Evolutionary conservation across 64 coral and sea anemone genomes (phyloP).

Genomic region (Hydrozoanthus tunicans): DNA sequence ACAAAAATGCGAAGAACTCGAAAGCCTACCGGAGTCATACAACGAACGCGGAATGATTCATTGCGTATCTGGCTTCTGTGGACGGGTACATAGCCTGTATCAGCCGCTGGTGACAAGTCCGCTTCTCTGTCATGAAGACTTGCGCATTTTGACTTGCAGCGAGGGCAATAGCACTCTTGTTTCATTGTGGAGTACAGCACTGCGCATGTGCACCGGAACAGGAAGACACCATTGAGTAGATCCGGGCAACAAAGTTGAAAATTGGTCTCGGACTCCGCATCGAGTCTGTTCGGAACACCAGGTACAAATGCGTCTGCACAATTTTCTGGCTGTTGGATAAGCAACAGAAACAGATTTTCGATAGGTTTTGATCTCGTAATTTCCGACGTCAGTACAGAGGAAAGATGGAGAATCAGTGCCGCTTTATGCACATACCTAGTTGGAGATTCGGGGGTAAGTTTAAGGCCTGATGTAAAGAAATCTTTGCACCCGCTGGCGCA

Average conservation of each 20-base stretch:
- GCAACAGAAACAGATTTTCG: conserved; percentile 17
- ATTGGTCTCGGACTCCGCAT: background rate
- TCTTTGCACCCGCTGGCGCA: conserved; percentile 56
- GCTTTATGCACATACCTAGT: conserved; percentile 72
- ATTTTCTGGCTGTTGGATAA: conserved; percentile 25
- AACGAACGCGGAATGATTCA: conserved; percentile 38
- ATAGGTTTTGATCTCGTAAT: conserved; percentile 11
- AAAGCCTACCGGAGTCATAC: conserved; percentile 71
- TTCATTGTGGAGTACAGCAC: conserved; percentile 4
- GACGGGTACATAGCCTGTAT: conserved; percentile 50
- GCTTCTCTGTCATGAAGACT: background rate
- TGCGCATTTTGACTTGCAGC: conserved; percentile 46
- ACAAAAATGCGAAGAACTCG: conserved; percentile 75
- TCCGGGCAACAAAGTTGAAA: conserved; percentile 9
- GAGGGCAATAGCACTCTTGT: conserved; percentile 20
- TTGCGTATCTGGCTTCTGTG: background rate
- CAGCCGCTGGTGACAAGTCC: background rate
- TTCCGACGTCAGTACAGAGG: conserved; percentile 53
- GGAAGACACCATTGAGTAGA: background rate
- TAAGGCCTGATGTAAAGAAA: conserved; percentile 48
- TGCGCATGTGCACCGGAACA: conserved; percentile 31
- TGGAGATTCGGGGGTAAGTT: conserved; percentile 65
- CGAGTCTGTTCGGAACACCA: background rate
- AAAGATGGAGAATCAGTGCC: conserved; percentile 61
- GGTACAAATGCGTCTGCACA: conserved; percentile 24